These are phyloP conservation scores for Anser brachyrhynchus DNA, from an alignment of 2,113 vertebrate species.

Conservation along the genomic window DNA sequence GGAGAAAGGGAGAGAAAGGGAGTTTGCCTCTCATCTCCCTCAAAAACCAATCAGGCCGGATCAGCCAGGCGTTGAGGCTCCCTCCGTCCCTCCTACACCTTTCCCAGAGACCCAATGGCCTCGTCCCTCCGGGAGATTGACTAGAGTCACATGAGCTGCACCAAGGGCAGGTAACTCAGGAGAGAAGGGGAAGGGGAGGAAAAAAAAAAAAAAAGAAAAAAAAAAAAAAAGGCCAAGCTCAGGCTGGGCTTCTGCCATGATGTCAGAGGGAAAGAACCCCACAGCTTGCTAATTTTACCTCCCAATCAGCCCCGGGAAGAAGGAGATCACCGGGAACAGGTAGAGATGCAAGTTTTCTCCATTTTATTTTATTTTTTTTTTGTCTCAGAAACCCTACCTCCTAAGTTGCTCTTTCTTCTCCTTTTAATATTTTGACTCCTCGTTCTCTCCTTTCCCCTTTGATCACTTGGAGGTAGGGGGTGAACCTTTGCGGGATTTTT, in stretches of 20 bases:
- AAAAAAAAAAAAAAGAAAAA: neutral
- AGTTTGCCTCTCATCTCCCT: slow-evolving; percentile 36
- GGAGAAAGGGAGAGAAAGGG: neutral
- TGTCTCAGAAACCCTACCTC: neutral
- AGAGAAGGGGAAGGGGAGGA: neutral
- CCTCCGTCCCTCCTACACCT: slow-evolving; percentile 85
- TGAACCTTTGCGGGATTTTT: slow-evolving; percentile 77
- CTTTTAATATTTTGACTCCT: slow-evolving; percentile 76
- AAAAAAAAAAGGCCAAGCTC: slow-evolving; percentile 4
- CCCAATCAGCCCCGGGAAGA: slow-evolving; percentile 80
- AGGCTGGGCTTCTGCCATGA: slow-evolving; percentile 83
- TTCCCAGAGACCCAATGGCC: slow-evolving; percentile 79
- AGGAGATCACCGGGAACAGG: slow-evolving; percentile 82
- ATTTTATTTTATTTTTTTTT: neutral
- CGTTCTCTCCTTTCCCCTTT: slow-evolving; percentile 81
- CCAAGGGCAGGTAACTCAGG: slow-evolving; percentile 87
- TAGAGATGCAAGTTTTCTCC: slow-evolving; percentile 72
- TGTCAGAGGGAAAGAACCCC: slow-evolving; percentile 85
- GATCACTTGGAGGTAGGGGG: slow-evolving; percentile 85
- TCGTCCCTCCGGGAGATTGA: slow-evolving; percentile 58
- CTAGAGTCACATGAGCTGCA: slow-evolving; percentile 78
- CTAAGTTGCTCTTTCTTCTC: slow-evolving; percentile 72
- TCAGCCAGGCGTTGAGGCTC: slow-evolving; percentile 44
- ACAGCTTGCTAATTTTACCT: slow-evolving; percentile 79
- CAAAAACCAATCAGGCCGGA: slow-evolving; percentile 69